A percentile compares a stretch with the other conserved stretches of the same genome.
phyloP scores from a whole-genome alignment of 2,113 vertebrate species.

The Nycticryphes semicollaris region DNA sequence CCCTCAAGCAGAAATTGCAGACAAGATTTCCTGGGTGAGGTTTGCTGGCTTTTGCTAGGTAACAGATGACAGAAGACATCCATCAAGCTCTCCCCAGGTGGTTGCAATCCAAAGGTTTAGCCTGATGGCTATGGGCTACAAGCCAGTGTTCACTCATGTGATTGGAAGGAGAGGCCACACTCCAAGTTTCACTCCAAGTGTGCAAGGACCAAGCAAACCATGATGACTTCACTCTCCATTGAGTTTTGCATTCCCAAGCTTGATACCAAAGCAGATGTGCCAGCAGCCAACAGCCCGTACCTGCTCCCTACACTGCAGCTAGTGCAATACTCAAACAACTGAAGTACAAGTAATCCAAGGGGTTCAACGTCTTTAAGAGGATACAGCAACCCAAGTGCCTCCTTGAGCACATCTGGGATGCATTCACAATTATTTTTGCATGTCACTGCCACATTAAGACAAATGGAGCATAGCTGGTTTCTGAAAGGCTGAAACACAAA shows the following conservation, averaged over 20 bases:
- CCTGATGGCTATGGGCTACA: rapidly evolving
- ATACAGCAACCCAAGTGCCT: not conserved
- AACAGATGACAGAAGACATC: not conserved
- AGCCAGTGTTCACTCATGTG: not conserved
- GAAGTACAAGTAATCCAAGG: not conserved
- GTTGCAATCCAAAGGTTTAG: not conserved
- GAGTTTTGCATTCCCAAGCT: not conserved
- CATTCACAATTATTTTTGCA: not conserved
- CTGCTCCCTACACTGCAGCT: not conserved
- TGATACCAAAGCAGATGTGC: not conserved
- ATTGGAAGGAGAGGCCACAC: not conserved
- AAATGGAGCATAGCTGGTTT: not conserved
- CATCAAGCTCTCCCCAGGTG: not conserved
- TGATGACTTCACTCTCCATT: not conserved
- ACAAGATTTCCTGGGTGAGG: not conserved
- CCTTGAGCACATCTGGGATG: rapidly evolving
- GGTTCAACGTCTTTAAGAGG: not conserved
- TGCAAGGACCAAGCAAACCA: not conserved
- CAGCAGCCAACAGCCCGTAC: rapidly evolving
- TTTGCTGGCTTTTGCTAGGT: not conserved
- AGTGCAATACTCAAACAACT: not conserved
- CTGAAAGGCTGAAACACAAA: not conserved
- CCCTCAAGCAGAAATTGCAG: not conserved
- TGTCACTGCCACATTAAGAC: rapidly evolving
- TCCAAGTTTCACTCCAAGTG: not conserved